Conservation (phyloP, 2,888 invertebrate species). For the Matsumyia berberina region DNA sequence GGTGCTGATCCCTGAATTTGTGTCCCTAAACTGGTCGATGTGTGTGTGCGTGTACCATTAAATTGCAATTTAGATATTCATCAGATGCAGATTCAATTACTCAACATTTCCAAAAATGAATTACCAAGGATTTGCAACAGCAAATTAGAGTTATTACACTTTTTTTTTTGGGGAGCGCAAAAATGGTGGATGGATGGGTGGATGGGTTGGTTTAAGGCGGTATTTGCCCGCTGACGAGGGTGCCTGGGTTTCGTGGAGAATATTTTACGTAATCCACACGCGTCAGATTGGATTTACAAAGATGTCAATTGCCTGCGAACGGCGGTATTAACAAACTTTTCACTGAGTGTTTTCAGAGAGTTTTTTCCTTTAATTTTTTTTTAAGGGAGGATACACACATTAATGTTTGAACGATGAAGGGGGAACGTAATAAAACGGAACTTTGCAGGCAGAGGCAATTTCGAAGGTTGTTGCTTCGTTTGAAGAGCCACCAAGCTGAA, state of each 20-base stretch:
- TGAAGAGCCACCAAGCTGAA: too few relatives aligned
- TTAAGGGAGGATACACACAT: too few relatives aligned
- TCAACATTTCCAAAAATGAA: conserved; percentile 28
- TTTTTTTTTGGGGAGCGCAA: not conserved
- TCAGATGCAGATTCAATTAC: conserved; percentile 72
- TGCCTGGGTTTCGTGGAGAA: conserved; percentile 40
- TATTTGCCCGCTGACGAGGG: not conserved
- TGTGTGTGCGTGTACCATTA: conserved; percentile 44
- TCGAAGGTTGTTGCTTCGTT: too few relatives aligned
- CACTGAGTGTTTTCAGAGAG: conserved; percentile 8
- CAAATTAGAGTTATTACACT: conserved; percentile 51
- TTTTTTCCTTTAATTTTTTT: too few relatives aligned
- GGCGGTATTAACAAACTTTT: conserved; percentile 59
- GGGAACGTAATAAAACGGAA: conserved; percentile 32
- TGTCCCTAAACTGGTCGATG: conserved; percentile 7
- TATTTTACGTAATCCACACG: conserved; percentile 23
- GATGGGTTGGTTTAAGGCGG: not conserved
- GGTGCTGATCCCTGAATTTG: conserved; percentile 43
- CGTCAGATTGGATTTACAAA: conserved; percentile 55
- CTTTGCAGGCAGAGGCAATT: not conserved
- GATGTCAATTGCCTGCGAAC: conserved; percentile 41
- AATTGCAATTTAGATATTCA: conserved; percentile 71
- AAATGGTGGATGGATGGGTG: not conserved
- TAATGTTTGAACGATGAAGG: not conserved
- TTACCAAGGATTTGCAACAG: conserved; percentile 33